phyloP scores from a whole-genome alignment of 2,797 vertebrate species.

The Tauraco hartlaubi region DNA sequence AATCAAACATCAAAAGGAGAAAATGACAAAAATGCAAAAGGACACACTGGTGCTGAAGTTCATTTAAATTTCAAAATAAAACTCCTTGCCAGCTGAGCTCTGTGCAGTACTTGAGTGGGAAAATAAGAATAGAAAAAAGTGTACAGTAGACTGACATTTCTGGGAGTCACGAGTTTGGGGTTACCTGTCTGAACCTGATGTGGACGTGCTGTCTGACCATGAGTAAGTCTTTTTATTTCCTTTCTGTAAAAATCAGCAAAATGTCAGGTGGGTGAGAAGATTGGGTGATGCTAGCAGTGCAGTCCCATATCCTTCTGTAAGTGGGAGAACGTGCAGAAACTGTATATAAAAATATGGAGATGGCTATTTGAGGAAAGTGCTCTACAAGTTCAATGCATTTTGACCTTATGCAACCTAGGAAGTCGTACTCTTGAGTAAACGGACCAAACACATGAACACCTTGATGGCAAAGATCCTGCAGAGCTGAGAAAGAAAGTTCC shows the following conservation, averaged over 20 bases:
- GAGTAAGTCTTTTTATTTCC: not conserved
- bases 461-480: not conserved
- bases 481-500: not conserved
- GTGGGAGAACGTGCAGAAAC: not conserved
- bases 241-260: not conserved
- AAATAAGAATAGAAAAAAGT: not conserved
- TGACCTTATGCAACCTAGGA: not conserved
- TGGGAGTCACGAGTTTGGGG: not conserved
- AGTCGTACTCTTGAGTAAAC: not conserved
- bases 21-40: not conserved
- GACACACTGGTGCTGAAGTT: not conserved
- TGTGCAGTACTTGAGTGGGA: not conserved
- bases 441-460: not conserved
- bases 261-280: not conserved
- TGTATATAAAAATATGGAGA: not conserved
- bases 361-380: not conserved
- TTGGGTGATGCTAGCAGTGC: not conserved
- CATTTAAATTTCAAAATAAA: not conserved
- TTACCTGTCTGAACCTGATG: not conserved
- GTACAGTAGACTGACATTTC: not conserved
- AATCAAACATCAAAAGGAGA: not conserved
- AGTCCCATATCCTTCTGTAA: not conserved
- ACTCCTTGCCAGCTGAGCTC: not conserved
- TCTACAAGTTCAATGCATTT: not conserved
- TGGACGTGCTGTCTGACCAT: not conserved